Evolutionary conservation across 2,888 invertebrate genomes (phyloP).

Genomic region (Spisula subtruncata): DNA sequence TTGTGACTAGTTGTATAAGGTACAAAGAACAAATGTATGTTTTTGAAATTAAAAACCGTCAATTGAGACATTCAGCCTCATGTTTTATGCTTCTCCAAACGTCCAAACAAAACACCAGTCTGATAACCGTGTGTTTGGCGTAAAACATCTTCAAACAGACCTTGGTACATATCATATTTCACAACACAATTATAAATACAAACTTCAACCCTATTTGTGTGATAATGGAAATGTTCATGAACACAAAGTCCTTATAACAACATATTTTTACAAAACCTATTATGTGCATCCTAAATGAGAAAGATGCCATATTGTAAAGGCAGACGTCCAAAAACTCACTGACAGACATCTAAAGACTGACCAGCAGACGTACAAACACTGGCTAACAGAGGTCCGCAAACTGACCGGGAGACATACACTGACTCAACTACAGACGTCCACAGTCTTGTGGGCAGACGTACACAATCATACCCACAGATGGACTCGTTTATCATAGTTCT

Average conservation of each 20-base stretch:
- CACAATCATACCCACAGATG: neutral
- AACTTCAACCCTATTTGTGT: neutral
- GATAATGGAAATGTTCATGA: conserved; percentile 1
- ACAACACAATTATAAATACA: conserved; percentile 2
- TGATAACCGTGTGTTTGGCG: too few species aligned
- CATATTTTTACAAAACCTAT: neutral
- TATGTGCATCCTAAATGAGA: neutral
- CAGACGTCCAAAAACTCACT: neutral
- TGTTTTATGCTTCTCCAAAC: too few species aligned
- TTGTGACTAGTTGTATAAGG: too few species aligned
- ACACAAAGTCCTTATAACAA: neutral
- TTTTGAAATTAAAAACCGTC: neutral
- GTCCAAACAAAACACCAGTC: too few species aligned
- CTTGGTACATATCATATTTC: neutral
- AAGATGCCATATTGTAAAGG: neutral
- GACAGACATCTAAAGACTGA: too few species aligned
- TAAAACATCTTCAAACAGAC: neutral
- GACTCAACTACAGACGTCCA: too few species aligned
- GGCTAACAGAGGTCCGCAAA: too few species aligned
- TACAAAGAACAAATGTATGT: too few species aligned
- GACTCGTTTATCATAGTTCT: neutral
- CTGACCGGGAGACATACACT: too few species aligned
- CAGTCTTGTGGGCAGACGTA: neutral
- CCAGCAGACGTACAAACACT: too few species aligned
- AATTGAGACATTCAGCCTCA: neutral